phyloP scores from a whole-genome alignment of 2,888 invertebrate species.

The Drosophila nigricruria region DNA sequence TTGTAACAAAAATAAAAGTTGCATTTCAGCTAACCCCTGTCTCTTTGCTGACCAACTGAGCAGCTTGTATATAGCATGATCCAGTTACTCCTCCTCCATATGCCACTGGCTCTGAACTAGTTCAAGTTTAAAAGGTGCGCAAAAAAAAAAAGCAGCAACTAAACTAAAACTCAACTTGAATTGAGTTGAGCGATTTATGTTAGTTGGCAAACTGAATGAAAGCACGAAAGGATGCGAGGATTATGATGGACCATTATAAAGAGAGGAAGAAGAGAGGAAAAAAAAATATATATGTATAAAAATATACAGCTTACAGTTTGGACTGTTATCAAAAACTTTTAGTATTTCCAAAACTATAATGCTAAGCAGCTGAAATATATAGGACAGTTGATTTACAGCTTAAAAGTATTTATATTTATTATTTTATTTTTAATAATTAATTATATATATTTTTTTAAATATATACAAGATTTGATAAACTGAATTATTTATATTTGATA shows the following conservation, averaged over 20 bases:
- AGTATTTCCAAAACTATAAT: not conserved
- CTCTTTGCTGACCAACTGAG: conserved; percentile 16
- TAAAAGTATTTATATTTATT: no score
- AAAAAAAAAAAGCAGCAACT: conserved; percentile 18
- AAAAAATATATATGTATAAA: not conserved
- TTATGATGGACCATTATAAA: conserved; percentile 9
- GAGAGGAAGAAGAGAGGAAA: no score
- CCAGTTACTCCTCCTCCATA: conserved; percentile 1
- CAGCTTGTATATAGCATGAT: conserved; percentile 3
- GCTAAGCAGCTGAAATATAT: not conserved
- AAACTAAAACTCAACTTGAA: conserved; percentile 36
- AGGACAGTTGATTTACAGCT: no score
- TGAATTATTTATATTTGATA: no score
- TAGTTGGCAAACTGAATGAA: conserved; percentile 29
- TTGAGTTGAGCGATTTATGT: conserved; percentile 45
- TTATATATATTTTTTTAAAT: no score
- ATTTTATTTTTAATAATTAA: no score
- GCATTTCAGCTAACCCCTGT: conserved; percentile 20
- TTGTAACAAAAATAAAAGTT: conserved; percentile 57
- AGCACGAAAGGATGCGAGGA: conserved; percentile 10
- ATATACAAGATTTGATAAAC: no score
- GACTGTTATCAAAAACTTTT: not conserved
- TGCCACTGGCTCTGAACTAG: conserved; percentile 35
- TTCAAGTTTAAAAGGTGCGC: conserved; percentile 58
- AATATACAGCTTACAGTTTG: not conserved